A percentile compares a stretch with the other conserved stretches of the same genome.
Conservation (phyloP, 2,797 vertebrate species). For the Enteromius argenteus region DNA sequence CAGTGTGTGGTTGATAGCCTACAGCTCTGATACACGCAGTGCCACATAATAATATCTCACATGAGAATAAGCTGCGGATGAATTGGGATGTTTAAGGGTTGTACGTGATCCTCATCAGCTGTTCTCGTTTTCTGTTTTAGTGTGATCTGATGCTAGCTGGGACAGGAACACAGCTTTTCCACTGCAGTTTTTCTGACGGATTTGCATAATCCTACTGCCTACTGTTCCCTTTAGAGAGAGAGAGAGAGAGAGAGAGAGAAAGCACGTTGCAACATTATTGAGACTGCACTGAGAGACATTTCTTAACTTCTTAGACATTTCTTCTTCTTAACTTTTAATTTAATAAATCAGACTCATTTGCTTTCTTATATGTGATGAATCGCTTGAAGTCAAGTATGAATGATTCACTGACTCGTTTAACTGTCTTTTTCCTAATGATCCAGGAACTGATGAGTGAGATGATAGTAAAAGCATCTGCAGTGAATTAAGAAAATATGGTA, state of each 20-base stretch:
- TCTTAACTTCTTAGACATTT: background rate
- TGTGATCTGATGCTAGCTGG: conserved; percentile 43
- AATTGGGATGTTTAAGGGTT: conserved; percentile 37
- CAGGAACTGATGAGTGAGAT: background rate
- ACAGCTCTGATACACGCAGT: background rate
- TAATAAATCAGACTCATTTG: background rate
- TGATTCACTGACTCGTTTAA: background rate
- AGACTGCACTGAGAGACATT: conserved; percentile 3
- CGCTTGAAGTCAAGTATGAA: background rate
- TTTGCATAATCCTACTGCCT: conserved; percentile 47
- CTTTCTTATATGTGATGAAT: conserved; percentile 1
- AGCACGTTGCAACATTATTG: conserved; percentile 2
- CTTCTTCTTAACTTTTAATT: background rate
- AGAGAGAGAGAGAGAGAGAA: conserved; percentile 11
- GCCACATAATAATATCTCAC: conserved; percentile 23
- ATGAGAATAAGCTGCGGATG: conserved; percentile 27
- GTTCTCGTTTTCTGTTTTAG: conserved; percentile 13
- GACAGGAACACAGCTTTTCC: conserved; percentile 37
- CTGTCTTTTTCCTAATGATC: background rate
- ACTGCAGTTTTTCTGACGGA: conserved; percentile 47
- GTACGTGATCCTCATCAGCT: conserved; percentile 41
- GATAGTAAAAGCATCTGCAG: background rate
- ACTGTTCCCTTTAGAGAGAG: conserved; percentile 40
- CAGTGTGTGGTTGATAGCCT: conserved; percentile 36
- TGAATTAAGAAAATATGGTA: background rate